Percentiles rank a stretch among this genome's conserved stretches.
These are phyloP conservation scores for Bimastos eiseni DNA, from an alignment of 2,888 invertebrate species.

Conservation along the genomic window DNA sequence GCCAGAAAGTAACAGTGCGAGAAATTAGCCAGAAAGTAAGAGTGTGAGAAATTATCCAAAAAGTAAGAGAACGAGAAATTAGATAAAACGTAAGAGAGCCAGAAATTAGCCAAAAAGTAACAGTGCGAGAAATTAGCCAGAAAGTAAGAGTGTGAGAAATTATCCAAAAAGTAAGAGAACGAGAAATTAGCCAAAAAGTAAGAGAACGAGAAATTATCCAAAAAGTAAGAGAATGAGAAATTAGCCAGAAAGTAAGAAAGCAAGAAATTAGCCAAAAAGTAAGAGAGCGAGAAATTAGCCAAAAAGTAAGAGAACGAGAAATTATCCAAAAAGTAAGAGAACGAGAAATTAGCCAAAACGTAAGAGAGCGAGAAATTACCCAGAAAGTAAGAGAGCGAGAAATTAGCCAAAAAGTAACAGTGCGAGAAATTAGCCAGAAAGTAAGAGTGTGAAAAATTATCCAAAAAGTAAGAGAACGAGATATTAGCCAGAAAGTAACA, in stretches of 20 bases:
- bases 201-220: neutral
- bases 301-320: neutral
- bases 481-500: neutral
- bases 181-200: neutral
- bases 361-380: neutral
- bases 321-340: neutral
- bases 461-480: neutral
- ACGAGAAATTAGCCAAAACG: neutral
- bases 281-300: neutral
- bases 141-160: too few relatives aligned
- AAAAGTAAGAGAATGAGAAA: neutral
- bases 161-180: too few relatives aligned
- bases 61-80: neutral
- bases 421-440: neutral
- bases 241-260: neutral
- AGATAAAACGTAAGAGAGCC: neutral
- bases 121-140: neutral
- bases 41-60: too few relatives aligned
- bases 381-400: neutral
- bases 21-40: too few relatives aligned
- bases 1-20: too few relatives aligned
- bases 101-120: neutral
- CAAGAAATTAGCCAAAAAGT: neutral
- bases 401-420: too few relatives aligned
- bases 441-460: too few relatives aligned